phyloP scores from a whole-genome alignment of 2,888 invertebrate genomes.

The Ceraclea dissimilis region DNA sequence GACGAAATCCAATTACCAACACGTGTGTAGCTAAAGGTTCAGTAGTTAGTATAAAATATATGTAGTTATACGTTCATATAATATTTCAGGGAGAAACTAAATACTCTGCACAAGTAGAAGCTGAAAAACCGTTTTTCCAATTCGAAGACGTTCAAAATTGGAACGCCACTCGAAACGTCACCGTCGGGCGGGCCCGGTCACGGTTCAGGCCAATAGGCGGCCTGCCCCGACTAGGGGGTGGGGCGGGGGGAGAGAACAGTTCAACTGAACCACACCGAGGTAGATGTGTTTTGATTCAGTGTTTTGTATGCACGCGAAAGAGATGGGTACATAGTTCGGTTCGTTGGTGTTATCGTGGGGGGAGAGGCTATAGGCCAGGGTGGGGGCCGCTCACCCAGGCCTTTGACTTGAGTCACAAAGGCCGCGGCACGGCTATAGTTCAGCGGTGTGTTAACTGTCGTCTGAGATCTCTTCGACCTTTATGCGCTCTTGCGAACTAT shows the following conservation, averaged over 20 bases:
- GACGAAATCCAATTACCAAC: too few relatives aligned
- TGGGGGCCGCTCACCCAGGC: constrained; percentile 16
- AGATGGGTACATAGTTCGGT: not conserved
- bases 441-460: constrained; percentile 16
- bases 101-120: not conserved
- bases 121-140: constrained; percentile 2
- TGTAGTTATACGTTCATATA: too few relatives aligned
- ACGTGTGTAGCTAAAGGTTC: too few relatives aligned
- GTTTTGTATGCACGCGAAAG: not conserved
- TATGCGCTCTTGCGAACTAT: constrained; percentile 6
- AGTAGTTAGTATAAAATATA: too few relatives aligned
- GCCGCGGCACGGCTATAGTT: constrained; percentile 21
- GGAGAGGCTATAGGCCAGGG: constrained; percentile 4
- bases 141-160: constrained; percentile 12
- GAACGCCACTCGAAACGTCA: constrained; percentile 10
- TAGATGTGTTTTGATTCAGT: not conserved
- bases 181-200: constrained; percentile 18
- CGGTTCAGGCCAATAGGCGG: constrained; percentile 21
- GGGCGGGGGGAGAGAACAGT: not conserved
- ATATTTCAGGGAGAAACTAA: not conserved
- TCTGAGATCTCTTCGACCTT: constrained; percentile 14
- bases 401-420: constrained; percentile 21
- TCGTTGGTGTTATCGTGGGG: not conserved
- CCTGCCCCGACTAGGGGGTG: constrained; percentile 10
- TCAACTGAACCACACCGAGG: constrained; percentile 2